Base-by-base conservation (phyloP, 2,113 vertebrate genomes). In the Martes martes region DNA sequence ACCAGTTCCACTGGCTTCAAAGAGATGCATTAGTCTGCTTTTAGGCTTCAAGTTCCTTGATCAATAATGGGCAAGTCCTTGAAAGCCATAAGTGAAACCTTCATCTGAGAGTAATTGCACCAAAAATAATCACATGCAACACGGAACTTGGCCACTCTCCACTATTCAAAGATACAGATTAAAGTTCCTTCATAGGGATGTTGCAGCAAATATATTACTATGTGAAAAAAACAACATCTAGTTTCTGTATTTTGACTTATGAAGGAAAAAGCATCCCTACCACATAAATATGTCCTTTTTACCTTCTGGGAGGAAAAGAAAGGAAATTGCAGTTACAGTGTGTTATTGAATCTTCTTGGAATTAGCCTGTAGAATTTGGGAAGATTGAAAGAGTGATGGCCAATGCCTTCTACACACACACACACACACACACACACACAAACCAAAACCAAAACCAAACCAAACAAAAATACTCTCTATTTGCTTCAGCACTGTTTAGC, bases 321-420 rank as follows among this genome's bases (percentile, higher is more conserved):
- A 98, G 93, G 95, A 98, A 98, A 98, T 90, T 94, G 80, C 93
- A 98, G 78, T 90, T 96, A 28, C 81, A 96, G 80, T 97, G 92
- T 98, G 90, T 98, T 98, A 98, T 96, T 97, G 95, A 98, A 96
- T 98, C 97, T 98, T 98, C 94, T 95, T 98, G 98, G 98, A 98
- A 98, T 98, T 98, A 98, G 91, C 96, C 97, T 98, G 98, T 98
- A 96, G 96, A 98, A 94, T 98, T 97, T 98, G 95, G 91, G 79
- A 98, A 98, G 96, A 98, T 95, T 96, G 94, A 98, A 98, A 97
- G 96, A 98, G 97, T 98, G 96, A 98, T 98, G 98, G 96, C 84
- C 91, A 97, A 50, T 98, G 88, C 88, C 95, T 98, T 97, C 80
- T 84, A 97, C 97, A 89, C 52, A 18, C 16, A 55, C 52, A 55